Base-by-base conservation (phyloP, 2,888 invertebrate genomes). In the Sphaerolaimus hirsutus region DNA sequence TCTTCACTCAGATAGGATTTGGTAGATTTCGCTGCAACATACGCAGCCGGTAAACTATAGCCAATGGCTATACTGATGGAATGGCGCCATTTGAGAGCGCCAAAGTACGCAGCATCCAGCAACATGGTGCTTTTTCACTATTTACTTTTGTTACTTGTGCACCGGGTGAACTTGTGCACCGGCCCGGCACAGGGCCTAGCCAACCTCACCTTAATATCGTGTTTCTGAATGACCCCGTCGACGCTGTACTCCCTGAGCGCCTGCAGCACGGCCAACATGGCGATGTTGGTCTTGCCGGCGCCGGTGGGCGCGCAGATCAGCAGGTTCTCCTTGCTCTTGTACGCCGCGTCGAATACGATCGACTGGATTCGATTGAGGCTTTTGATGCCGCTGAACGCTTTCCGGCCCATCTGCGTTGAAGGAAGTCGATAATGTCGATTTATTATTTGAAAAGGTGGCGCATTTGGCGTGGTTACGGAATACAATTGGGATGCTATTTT, bases 271-370 rank as follows among this genome's bases (percentile, higher is more conserved):
- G 86, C 74, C 41, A 99, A 67, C 70, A 99, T 74, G 0, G 97
- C 97, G 46, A 97, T 83, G 64, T 99, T 99, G 0, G 97, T 99
- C 69, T 99, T 99, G 26, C 97, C 97, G 0, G 93, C 91, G 3
- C 97, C 97, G 0, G 97, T 99, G 0, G 97, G 97, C 0, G 97
- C 97, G 66, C 93, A 93, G 47, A 99, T 84, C 45, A 99, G 67
- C 57, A 99, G 72, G 66, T 99, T 99, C 63, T 97, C 87, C 62
- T 91, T 89, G 2, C 82, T 83, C 57, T 81, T 77, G 68, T 93
- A 97, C 0, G 97, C 97, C 0, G 83, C 77, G 49, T 83, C 77
- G 65, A 79, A 97, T 0, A 99, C 93, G 41, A 91, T 78, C 0
- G 84, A 82, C 64, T 99, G 97, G 55, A 99, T 91, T 46, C 79